phyloP scores from a whole-genome alignment of 2,113 vertebrate species.

The Psephotus haematonotus region DNA sequence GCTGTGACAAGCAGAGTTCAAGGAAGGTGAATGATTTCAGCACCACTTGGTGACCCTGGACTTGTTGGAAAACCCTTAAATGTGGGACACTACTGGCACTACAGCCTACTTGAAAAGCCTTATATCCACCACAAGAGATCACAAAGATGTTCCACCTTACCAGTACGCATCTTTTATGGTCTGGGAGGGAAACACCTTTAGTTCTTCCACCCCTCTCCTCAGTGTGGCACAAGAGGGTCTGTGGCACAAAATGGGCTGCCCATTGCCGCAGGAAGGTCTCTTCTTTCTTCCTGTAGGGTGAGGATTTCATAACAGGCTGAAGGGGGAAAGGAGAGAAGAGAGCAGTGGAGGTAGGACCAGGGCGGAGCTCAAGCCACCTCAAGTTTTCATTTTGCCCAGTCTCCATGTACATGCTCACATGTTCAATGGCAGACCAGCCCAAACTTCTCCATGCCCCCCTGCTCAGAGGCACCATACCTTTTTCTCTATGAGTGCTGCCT shows the following conservation, averaged over 20 bases:
- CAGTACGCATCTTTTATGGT: fast-evolving
- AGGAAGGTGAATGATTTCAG: neutral
- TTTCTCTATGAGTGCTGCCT: neutral
- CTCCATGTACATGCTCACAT: fast-evolving
- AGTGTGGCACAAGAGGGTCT: fast-evolving
- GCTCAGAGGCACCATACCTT: neutral
- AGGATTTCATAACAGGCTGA: neutral
- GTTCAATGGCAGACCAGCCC: fast-evolving
- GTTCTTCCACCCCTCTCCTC: neutral
- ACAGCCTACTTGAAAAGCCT: neutral
- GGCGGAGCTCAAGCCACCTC: neutral
- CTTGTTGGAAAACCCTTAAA: neutral
- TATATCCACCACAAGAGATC: neutral
- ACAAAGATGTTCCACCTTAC: neutral
- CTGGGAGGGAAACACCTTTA: neutral
- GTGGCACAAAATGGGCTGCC: neutral
- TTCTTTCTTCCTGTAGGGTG: neutral
- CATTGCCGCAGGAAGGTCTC: neutral
- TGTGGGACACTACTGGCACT: neutral
- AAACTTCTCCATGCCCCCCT: neutral
- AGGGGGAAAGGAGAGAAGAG: neutral
- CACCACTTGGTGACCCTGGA: neutral
- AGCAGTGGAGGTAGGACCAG: neutral
- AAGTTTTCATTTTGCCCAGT: neutral
- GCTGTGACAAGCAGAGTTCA: neutral